These are phyloP conservation scores for Semotilus atromaculatus DNA, from an alignment of 2,797 vertebrate species.

Conservation along the genomic window DNA sequence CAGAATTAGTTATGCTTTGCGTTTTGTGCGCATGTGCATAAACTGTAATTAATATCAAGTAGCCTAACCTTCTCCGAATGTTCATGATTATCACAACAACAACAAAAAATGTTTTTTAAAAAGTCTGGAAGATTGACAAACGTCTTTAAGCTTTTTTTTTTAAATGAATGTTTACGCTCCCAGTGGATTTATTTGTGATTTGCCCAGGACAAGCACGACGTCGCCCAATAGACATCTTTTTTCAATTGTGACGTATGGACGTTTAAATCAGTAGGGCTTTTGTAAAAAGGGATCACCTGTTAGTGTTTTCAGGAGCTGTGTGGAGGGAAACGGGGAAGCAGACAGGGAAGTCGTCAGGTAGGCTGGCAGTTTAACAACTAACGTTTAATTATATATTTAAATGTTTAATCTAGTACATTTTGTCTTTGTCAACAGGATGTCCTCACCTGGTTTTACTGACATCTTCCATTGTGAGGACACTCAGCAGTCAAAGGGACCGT, in stretches of 20 bases:
- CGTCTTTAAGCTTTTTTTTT: neutral
- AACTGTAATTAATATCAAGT: neutral
- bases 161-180: neutral
- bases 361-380: neutral
- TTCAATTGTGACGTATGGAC: constrained; percentile 47
- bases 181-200: neutral
- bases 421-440: constrained; percentile 56
- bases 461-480: constrained; percentile 54
- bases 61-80: neutral
- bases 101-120: neutral
- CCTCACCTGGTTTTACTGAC: constrained; percentile 54
- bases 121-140: neutral
- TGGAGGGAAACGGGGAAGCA: neutral
- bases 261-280: constrained; percentile 46
- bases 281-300: constrained; percentile 44
- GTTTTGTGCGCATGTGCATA: neutral
- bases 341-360: constrained; percentile 20
- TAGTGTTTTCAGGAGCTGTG: neutral
- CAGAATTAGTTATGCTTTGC: neutral
- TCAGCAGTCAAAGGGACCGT: constrained; percentile 19
- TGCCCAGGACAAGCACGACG: neutral
- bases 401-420: neutral
- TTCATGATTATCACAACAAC: neutral
- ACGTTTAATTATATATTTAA: neutral
- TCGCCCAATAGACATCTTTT: constrained; percentile 40